Conservation (phyloP, 2,888 invertebrate genomes). For the Elaeidobius kamerunicus region DNA sequence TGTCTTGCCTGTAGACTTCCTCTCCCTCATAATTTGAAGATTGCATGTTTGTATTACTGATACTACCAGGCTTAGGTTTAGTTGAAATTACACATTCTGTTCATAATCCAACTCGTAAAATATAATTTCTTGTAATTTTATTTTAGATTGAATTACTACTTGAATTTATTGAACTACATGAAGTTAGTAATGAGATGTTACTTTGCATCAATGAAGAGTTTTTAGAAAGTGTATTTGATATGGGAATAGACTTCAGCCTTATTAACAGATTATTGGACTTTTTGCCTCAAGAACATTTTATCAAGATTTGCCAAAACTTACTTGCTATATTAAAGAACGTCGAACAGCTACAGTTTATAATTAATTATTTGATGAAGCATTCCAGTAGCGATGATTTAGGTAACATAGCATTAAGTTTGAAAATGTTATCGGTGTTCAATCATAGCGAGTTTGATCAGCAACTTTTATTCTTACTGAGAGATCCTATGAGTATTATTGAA, state of each 20-base stretch:
- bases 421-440: constrained; percentile 63
- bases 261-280: constrained; percentile 58
- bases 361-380: constrained; percentile 56
- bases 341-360: constrained; percentile 61
- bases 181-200: constrained; percentile 56
- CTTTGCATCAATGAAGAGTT: constrained; percentile 52
- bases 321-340: constrained; percentile 62
- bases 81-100: neutral
- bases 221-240: constrained; percentile 58
- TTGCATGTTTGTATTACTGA: no score
- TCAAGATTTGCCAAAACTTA: constrained; percentile 62
- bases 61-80: constrained; percentile 28
- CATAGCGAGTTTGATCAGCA: constrained; percentile 53
- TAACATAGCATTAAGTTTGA: constrained; percentile 65
- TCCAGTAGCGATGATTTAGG: constrained; percentile 55
- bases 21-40: no score
- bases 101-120: no score
- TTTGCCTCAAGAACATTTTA: constrained; percentile 58
- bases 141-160: constrained; percentile 61
- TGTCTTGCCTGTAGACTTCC: no score
- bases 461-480: constrained; percentile 63
- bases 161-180: constrained; percentile 66
- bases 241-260: constrained; percentile 49
- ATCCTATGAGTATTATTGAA: constrained; percentile 76
- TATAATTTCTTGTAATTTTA: constrained; percentile 37